Base-by-base conservation (phyloP, 1,140 invertebrate species). In the Drosophila miranda region DNA sequence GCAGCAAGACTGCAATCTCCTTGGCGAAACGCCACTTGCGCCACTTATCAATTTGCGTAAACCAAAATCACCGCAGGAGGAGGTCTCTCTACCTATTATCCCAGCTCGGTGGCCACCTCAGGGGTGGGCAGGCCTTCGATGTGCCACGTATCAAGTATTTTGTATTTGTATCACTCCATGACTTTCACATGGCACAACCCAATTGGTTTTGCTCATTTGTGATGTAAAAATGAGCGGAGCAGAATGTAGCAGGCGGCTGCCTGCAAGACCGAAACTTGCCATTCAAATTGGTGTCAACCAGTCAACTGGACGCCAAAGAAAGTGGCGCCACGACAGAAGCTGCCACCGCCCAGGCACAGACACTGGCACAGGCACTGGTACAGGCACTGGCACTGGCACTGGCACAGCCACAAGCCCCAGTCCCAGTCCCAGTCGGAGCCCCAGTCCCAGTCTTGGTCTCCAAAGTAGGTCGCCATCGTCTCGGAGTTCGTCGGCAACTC, bases 271-370 rank as follows among this genome's bases (percentile, higher is more conserved):
- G 79, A 51, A 55, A 75, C 75, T 83, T 78, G 75, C 78, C 79
- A 83, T 83, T 82, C 79, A 82, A 82, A 82, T 83, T 83, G 79
- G 78, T 82, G 75, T 83, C 78, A 81, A 82, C 79, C 79, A 83
- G 78, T 78, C 79, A 83, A 78, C 79, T 78, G 79, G 79, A 78
- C 79, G 78, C 79, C 75, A 75, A 82, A 83, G 78, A 82, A 82
- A 82, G 78, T 83, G 78, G 78, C 78, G 79, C 75, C 78, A 83
- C 54, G 52, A 46, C 52, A 34, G 26, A 58, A 49, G 44, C 61
- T 44, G 52, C 63, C 44, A 59, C 54, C 42, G 45, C 61, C 55
- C 54, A 48, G 51, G 34, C 54, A 56, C 51, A 56, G 50, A 48
- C 61, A 55, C 19, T 11, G 16, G 8, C 30, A 50, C 14, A 30